Evolutionary conservation across 2,113 vertebrate genomes (phyloP), one percentile per base, ranked within the genome.

Genomic region (Odocoileus hemionus): DNA sequence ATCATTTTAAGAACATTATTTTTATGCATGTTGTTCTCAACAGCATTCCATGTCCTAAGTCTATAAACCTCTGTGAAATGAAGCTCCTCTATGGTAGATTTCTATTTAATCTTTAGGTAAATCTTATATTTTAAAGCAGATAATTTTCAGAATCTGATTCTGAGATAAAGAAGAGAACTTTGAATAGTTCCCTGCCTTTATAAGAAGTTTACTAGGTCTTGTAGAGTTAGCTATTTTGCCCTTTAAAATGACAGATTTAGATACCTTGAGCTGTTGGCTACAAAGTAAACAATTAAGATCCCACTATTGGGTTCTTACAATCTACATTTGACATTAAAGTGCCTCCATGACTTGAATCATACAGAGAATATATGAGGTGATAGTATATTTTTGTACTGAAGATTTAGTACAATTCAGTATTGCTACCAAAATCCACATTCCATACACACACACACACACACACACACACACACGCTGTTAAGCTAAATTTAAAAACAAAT

Each of bases 211-310:
- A 23, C 26, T 76, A 67, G 4, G 23, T 93, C 36, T 93, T 26
- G 26, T 58, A 58, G 7, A 58, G 8, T 64, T 86, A 93, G 7
- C 33, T 89, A 33, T 50, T 91, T 91, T 74, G 25, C 55, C 25
- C 16, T 90, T 96, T 23, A 45, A 88, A 96, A 76, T 85, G 45
- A 26, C 45, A 94, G 61, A 80, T 95, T 89, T 86, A 89, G 67
- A 89, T 82, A 23, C 2, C 11, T 85, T 82, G 45, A 91, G 26
- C 26, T 89, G 21, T n/a, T 79, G 13, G 36, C 9, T 45, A 33
- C 16, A 33, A 16, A 83, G 26, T 33, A 52, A 57, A 64, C 39
- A 82, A 89, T 54, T 93, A 30, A 70, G 23, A 70, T 19, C 2
- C 13, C 4, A 91, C 1, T 21, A 54, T 5, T 64, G 76, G 36